phyloP scores from a whole-genome alignment of 2,797 vertebrate species.

The Myioborus melanocephalus region DNA sequence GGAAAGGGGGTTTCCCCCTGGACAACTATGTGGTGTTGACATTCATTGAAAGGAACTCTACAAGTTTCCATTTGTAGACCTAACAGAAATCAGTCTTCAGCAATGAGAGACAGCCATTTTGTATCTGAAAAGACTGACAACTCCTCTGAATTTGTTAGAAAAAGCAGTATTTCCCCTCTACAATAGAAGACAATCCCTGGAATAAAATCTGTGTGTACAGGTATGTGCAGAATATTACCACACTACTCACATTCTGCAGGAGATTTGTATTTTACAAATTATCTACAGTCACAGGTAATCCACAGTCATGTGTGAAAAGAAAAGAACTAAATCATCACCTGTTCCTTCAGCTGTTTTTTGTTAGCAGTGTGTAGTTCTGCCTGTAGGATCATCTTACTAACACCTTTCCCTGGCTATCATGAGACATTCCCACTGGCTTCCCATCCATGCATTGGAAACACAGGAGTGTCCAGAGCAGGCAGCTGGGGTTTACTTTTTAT shows the following conservation, averaged over 20 bases:
- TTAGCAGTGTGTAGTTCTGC: neutral
- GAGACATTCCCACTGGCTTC: neutral
- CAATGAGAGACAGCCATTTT: neutral
- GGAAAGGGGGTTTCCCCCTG: neutral
- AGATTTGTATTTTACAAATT: neutral
- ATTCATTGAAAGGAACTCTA: neutral
- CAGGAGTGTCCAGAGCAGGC: neutral
- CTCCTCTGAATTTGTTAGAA: neutral
- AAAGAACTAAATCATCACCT: neutral
- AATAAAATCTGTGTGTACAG: neutral
- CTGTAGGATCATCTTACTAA: neutral
- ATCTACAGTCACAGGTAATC: neutral
- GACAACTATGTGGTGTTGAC: neutral
- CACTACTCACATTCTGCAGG: neutral
- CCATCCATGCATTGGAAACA: neutral
- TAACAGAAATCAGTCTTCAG: neutral
- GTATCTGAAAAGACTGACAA: neutral
- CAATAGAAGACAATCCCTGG: neutral
- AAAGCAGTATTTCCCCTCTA: neutral
- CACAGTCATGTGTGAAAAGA: neutral
- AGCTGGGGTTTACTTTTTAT: neutral
- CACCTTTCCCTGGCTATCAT: neutral
- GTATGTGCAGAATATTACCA: neutral
- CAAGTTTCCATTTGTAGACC: neutral
- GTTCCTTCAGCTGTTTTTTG: neutral